These are phyloP conservation scores for Notoglanidium macrostoma DNA, from an alignment of 2,797 vertebrate genomes.

Conservation along the genomic window DNA sequence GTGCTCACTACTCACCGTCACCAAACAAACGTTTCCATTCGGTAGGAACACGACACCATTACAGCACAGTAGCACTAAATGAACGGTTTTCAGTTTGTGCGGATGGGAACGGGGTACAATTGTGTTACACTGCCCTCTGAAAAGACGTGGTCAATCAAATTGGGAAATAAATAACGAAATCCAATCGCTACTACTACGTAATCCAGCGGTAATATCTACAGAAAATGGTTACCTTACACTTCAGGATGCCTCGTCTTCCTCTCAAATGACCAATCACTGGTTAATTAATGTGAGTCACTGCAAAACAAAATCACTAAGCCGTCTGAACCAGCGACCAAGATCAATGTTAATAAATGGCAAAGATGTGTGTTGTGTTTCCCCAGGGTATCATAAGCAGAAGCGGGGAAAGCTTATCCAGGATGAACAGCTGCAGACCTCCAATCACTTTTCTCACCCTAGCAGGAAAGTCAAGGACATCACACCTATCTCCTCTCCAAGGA, in stretches of 20 bases:
- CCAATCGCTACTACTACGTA: too few species aligned
- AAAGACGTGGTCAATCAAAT: neutral
- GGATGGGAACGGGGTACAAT: too few species aligned
- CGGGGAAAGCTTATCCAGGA: neutral
- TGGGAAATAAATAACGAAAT: neutral
- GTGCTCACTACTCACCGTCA: neutral
- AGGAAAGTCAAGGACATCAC: slow-evolving; percentile 9
- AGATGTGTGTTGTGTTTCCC: neutral
- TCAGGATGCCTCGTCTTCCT: neutral
- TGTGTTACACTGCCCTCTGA: neutral
- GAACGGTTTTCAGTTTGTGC: too few species aligned
- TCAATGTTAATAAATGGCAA: slow-evolving; percentile 13
- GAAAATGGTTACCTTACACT: neutral
- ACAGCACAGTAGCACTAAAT: too few species aligned
- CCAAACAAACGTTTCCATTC: neutral
- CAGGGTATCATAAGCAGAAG: neutral
- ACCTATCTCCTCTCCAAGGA: neutral
- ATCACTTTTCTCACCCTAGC: slow-evolving; percentile 6
- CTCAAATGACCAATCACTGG: neutral
- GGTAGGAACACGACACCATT: too few species aligned
- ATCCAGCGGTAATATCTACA: neutral
- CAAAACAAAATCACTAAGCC: neutral
- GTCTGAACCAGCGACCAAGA: neutral
- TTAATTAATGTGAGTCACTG: neutral
- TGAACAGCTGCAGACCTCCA: neutral